phyloP scores from a whole-genome alignment of 2,888 invertebrate species.

The Pollenia griseotomentosa region DNA sequence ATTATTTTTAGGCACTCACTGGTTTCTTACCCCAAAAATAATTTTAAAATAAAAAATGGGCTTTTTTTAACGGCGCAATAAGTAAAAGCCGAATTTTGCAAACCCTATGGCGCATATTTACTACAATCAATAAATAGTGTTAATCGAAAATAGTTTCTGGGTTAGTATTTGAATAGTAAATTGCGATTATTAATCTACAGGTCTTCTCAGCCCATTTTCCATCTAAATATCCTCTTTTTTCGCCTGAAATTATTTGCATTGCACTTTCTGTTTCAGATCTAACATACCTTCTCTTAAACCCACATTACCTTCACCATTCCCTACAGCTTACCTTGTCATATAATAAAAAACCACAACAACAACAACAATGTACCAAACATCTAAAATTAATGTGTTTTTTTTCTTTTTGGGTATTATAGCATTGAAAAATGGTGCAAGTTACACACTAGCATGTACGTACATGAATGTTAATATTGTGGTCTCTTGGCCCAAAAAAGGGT shows the following conservation, averaged over 20 bases:
- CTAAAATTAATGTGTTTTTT: conserved; percentile 50
- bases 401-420: conserved; percentile 6
- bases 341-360: background rate
- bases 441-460: background rate
- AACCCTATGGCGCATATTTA: background rate
- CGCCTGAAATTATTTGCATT: background rate
- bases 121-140: background rate
- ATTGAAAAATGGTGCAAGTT: conserved; percentile 46
- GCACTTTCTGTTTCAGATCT: background rate
- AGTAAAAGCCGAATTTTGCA: background rate
- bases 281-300: background rate
- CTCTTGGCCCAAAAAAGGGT: conserved; percentile 43
- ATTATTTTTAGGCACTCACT: conserved; percentile 34
- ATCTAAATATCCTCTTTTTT: background rate
- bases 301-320: background rate
- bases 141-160: too few species aligned
- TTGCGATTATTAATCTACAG: too few species aligned
- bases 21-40: conserved; percentile 14
- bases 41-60: background rate
- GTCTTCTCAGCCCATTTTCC: too few species aligned
- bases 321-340: conserved; percentile 4
- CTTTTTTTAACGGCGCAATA: background rate
- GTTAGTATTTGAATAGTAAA: too few species aligned
- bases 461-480: conserved; percentile 33
- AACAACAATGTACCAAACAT: background rate